Base-by-base conservation (phyloP, 2,888 invertebrate species). In the Netelia melanura region DNA sequence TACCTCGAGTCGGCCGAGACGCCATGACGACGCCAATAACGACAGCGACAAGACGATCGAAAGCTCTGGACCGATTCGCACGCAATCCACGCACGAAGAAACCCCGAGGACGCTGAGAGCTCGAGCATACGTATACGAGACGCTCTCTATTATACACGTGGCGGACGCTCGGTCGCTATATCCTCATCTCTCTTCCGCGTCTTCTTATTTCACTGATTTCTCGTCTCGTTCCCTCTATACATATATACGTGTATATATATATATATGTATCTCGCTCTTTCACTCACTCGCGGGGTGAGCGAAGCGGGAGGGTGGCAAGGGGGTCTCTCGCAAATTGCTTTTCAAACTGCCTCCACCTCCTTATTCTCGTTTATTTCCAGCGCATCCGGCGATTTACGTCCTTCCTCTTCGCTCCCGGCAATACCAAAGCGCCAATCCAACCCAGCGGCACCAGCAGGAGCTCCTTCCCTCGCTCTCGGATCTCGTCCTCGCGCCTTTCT, bases 321-420 rank as follows among this genome's bases (percentile, higher is more conserved):
- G 64, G 70, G 14, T 48, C 62, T 48, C 68, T 79, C 83, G 86
- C 87, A 88, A 88, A 88, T 88, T 88, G 88, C 88, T 85, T 85
- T 83, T 83, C 87, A 85, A 86, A 85, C 85, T 81, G 81, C 84
- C 85, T 86, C 86, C 84, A 82, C 86, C 88, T 86, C 86, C 84
- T 87, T 82, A 78, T 88, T 86, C 84, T 88, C 89, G 87, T 72
- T 84, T 84, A 88, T 89, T 89, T 89, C 79, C 87, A 85, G 84
- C 82, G 83, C 85, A 88, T 90, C 89, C 90, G 89, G 88, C 86
- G 89, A 88, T 88, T 88, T 87, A 84, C 84, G 84, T 86, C 81
- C 86, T 79, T 85, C 65, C 82, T 83, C 80, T 58, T 61, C 54
- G 81, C 84, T 84, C 78, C 78, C 62, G 84, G 86, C 83, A 43